Evolutionary conservation across 2,113 vertebrate genomes (phyloP), one percentile per base, ranked within the genome.

Genomic region (Proterorhinus semilunaris): DNA sequence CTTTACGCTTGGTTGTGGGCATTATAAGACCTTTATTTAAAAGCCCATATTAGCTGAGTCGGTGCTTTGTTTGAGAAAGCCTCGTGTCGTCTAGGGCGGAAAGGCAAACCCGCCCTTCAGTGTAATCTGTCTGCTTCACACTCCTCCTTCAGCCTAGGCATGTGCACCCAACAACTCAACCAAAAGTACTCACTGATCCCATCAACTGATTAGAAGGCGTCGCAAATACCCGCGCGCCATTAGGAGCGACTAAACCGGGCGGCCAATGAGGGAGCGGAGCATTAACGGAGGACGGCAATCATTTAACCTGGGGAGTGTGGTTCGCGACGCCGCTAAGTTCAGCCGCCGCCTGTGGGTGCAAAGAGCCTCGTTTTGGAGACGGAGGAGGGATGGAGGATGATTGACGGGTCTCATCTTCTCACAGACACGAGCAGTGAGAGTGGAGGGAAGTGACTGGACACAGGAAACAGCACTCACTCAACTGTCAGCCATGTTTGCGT

Each of bases 141-240:
- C 71, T 52, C 62, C 62, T 49, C 42, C 64, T 68, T 51, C 68
- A 71, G 50, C 74, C 62, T 63, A n/a, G 63, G 65, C 73, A 15
- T 10, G 0, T 67, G 65, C 59, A 16, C 17, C 51, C 7, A 12
- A 54, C 49, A 27, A 45, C 63, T 69, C 79, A 66, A 79, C 71
- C 67, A 80, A 77, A 80, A 49, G 55, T 36, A 46, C 66, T n/a
- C 58, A 48, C 21, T 65, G 45, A 82, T 68, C 74, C 71, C 66
- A 16, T 69, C 61, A 77, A 69, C 62, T 65, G 53, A 77, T 70
- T 80, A 72, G 68, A 76, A 65, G 57, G 54, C 54, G 45, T 66
- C 57, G 42, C 55, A 65, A 70, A 75, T 59, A 78, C 48, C 27
- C 57, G 64, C 66, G 69, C 15, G 13, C 45, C 36, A 8, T 10